Conservation (phyloP, 1,140 invertebrate species). For the Apis laboriosa region DNA sequence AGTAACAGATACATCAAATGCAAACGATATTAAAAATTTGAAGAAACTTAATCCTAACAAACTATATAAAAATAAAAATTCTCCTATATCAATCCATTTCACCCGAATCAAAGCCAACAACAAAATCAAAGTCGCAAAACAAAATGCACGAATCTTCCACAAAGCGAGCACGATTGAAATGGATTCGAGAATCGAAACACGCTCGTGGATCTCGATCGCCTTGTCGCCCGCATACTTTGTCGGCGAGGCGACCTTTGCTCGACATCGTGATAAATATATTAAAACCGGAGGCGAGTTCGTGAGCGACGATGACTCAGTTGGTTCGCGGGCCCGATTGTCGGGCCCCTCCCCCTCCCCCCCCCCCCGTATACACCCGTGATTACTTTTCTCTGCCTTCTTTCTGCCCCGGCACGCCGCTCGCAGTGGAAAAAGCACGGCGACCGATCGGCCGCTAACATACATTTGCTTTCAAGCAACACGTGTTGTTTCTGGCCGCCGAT, state of each 20-base stretch:
- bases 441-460: slow-evolving; percentile 29
- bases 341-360: not conserved
- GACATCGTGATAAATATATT: slow-evolving; percentile 50
- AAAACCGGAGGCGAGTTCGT: slow-evolving; percentile 39
- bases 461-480: slow-evolving; percentile 52
- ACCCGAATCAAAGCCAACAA: too few species aligned
- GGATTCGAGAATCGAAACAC: slow-evolving; percentile 11
- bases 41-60: too few species aligned
- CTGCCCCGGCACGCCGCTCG: too few species aligned
- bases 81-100: too few species aligned
- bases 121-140: too few species aligned
- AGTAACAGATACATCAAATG: too few species aligned
- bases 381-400: not conserved
- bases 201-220: slow-evolving; percentile 20
- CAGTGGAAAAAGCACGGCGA: slow-evolving; percentile 16
- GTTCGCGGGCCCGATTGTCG: slow-evolving; percentile 34
- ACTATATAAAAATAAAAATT: too few species aligned
- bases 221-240: slow-evolving; percentile 41
- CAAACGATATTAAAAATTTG: too few species aligned
- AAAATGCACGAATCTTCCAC: not conserved
- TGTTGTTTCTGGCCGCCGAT: slow-evolving; percentile 41
- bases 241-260: slow-evolving; percentile 43
- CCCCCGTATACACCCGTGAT: not conserved
- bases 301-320: slow-evolving; percentile 52
- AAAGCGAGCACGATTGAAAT: not conserved